These are phyloP conservation scores for Hassar affinis DNA, from an alignment of 2,113 vertebrate species.

Conservation along the genomic window DNA sequence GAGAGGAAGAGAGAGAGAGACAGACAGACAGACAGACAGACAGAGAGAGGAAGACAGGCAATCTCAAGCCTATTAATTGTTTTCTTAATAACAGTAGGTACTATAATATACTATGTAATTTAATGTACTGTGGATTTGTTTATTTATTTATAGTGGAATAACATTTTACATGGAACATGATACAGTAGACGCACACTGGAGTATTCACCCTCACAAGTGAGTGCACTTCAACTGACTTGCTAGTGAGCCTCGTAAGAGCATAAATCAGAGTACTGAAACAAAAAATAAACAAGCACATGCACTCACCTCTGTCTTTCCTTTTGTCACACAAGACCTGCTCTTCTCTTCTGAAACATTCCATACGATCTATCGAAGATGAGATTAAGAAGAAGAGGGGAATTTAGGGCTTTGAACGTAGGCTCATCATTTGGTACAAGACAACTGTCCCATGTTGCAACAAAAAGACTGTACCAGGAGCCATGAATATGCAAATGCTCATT, in stretches of 20 bases:
- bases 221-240: background rate
- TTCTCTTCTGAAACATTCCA: constrained; percentile 80
- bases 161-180: constrained; percentile 41
- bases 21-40: background rate
- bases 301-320: constrained; percentile 83
- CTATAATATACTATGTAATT: background rate
- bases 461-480: constrained; percentile 15
- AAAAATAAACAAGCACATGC: background rate
- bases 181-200: background rate
- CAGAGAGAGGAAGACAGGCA: constrained; percentile 13
- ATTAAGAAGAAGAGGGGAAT: background rate
- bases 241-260: background rate
- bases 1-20: background rate
- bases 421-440: background rate
- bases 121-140: background rate
- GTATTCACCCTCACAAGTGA: background rate
- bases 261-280: background rate
- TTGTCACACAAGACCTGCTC: constrained; percentile 74
- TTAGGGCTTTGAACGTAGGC: background rate
- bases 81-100: constrained; percentile 43
- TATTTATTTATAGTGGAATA: constrained; percentile 1
- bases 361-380: constrained; percentile 70
- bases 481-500: constrained; percentile 38
- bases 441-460: constrained; percentile 9
- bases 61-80: constrained; percentile 39